These are phyloP conservation scores for Lagodon rhomboides DNA, from an alignment of 2,797 vertebrate genomes.

Conservation along the genomic window DNA sequence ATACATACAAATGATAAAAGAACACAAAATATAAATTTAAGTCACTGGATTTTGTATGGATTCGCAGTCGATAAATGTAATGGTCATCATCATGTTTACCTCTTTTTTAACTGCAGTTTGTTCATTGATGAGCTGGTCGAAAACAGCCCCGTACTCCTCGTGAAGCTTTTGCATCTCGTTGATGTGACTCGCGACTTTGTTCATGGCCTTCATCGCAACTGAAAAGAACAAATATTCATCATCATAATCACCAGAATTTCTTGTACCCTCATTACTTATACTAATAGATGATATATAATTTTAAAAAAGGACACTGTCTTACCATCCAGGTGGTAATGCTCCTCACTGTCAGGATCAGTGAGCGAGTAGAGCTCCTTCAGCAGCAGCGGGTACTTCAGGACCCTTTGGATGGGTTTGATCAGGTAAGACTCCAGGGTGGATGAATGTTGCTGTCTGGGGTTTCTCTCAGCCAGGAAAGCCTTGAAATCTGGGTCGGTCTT, in stretches of 20 bases:
- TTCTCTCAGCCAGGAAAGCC: conserved; percentile 94
- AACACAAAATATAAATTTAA: neutral
- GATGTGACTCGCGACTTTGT: conserved; percentile 98
- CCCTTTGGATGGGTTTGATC: conserved; percentile 98
- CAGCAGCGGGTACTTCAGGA: conserved; percentile 96
- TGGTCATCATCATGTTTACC: conserved; percentile 73
- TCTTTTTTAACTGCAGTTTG: conserved; percentile 95
- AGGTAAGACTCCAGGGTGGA: conserved; percentile 97
- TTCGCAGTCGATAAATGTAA: neutral
- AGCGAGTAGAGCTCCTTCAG: conserved; percentile 93
- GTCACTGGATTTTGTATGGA: neutral
- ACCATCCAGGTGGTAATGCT: conserved; percentile 97
- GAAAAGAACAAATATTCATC: conserved; percentile 12
- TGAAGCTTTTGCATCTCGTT: conserved; percentile 99
- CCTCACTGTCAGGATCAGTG: conserved; percentile 94
- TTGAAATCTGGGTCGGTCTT: conserved; percentile 95
- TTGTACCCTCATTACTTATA: neutral
- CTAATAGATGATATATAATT: neutral
- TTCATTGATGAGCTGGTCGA: conserved; percentile 96
- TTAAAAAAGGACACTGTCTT: conserved; percentile 33
- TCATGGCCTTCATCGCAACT: conserved; percentile 98
- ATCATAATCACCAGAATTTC: neutral
- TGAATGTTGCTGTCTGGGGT: conserved; percentile 94
- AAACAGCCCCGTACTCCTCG: conserved; percentile 96
- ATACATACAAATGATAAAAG: neutral